Evolutionary conservation across 1,140 invertebrate genomes (phyloP).

Genomic region (Heliconius hermathena): DNA sequence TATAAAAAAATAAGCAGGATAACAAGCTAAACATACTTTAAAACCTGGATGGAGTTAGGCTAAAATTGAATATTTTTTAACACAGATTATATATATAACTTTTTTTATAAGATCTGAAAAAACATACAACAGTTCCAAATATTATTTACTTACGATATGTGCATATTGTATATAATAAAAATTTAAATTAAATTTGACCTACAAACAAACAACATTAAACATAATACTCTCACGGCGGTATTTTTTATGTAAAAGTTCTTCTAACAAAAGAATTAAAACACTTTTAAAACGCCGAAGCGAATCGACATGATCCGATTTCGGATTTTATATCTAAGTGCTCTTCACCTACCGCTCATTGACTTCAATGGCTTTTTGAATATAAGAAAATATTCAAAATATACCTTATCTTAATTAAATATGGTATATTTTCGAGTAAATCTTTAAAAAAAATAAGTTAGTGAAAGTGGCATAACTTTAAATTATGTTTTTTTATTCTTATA

Average conservation of each 20-base stretch:
- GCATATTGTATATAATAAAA: too few species aligned
- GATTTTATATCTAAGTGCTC: conserved; percentile 8
- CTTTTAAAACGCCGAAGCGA: conserved; percentile 12
- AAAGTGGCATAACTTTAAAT: neutral
- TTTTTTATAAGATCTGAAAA: too few species aligned
- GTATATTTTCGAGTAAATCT: neutral
- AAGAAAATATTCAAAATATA: neutral
- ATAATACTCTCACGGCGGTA: neutral
- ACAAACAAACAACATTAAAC: neutral
- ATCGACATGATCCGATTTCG: conserved; percentile 15
- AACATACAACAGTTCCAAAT: too few species aligned
- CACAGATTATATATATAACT: too few species aligned
- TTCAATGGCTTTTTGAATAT: conserved; percentile 4
- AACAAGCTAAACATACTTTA: too few species aligned
- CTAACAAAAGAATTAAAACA: conserved; percentile 28
- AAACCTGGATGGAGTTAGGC: too few species aligned
- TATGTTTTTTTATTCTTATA: too few species aligned
- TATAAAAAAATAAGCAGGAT: too few species aligned
- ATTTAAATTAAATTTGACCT: neutral
- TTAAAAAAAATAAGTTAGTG: neutral
- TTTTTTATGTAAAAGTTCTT: neutral
- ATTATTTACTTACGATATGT: too few species aligned
- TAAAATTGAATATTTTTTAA: too few species aligned
- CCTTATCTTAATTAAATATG: neutral
- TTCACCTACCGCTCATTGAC: conserved; percentile 12